Percentiles rank a stretch among this genome's conserved stretches.
These are phyloP conservation scores for Catharus ustulatus DNA, from an alignment of 2,797 vertebrate species.

Conservation along the genomic window DNA sequence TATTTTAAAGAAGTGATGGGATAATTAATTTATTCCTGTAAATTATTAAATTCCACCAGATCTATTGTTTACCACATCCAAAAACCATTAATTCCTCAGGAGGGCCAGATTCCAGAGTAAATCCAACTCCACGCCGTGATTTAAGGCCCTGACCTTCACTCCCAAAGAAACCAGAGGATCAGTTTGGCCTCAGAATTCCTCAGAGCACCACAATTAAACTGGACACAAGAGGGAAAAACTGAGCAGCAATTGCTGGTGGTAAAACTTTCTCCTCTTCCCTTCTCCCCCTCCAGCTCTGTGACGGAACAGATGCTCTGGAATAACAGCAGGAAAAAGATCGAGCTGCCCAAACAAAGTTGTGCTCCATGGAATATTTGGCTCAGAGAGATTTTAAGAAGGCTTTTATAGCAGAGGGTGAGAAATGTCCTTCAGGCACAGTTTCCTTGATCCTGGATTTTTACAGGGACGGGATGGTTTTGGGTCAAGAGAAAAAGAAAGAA, in stretches of 20 bases:
- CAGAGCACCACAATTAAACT: fast-evolving
- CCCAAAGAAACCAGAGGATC: not conserved
- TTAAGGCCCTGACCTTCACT: not conserved
- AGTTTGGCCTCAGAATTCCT: not conserved
- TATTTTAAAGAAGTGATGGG: not conserved
- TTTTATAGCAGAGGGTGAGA: not conserved
- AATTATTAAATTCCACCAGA: not conserved
- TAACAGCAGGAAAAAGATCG: not conserved
- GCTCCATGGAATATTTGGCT: not conserved
- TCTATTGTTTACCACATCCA: not conserved
- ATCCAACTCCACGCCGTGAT: not conserved
- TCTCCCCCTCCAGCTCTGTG: not conserved
- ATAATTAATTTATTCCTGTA: not conserved
- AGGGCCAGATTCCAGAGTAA: not conserved
- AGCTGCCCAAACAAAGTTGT: not conserved
- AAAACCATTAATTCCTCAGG: not conserved
- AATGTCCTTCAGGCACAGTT: not conserved
- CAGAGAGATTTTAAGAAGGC: not conserved
- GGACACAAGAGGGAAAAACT: fast-evolving
- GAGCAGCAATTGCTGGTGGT: not conserved
- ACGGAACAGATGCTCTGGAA: not conserved
- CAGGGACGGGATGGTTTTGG: not conserved
- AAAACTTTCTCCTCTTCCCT: not conserved
- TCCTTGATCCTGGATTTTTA: not conserved
- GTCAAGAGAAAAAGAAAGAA: not conserved